Percentiles rank a stretch among this genome's conserved stretches.
phyloP scores from a whole-genome alignment of 2,797 vertebrate species.

The Myotis pilosus region DNA sequence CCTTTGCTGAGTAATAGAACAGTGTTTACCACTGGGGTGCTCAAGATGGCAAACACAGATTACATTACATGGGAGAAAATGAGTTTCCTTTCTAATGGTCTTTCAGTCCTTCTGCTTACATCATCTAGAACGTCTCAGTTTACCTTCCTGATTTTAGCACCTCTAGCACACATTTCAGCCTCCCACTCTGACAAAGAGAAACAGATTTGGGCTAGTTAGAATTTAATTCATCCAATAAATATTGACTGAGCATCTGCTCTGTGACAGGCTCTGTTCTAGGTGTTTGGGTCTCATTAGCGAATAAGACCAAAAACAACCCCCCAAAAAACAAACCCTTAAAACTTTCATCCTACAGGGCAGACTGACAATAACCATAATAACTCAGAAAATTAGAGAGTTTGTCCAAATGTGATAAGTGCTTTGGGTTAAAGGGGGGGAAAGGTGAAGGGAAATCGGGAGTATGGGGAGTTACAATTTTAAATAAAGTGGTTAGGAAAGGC shows the following conservation, averaged over 20 bases:
- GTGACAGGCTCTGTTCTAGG: background rate
- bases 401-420: background rate
- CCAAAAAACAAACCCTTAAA: background rate
- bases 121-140: background rate
- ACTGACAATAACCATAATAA: background rate
- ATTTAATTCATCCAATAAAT: background rate
- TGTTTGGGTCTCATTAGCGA: background rate
- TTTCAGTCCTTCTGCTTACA: background rate
- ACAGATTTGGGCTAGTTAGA: background rate
- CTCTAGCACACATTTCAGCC: background rate
- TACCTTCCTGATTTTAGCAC: background rate
- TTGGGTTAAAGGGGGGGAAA: background rate
- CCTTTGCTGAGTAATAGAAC: background rate
- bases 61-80: background rate
- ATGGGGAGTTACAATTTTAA: background rate
- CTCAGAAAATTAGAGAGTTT: background rate
- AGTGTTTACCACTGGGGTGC: background rate
- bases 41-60: background rate
- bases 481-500: background rate
- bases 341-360: background rate
- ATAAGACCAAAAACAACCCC: background rate
- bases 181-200: background rate
- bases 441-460: background rate
- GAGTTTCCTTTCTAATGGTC: background rate
- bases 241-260: background rate